Evolutionary conservation across 92 coral and sea anemone genomes (phyloP), one percentile per base, ranked within the genome.

Genomic region (Porites cylindrica): DNA sequence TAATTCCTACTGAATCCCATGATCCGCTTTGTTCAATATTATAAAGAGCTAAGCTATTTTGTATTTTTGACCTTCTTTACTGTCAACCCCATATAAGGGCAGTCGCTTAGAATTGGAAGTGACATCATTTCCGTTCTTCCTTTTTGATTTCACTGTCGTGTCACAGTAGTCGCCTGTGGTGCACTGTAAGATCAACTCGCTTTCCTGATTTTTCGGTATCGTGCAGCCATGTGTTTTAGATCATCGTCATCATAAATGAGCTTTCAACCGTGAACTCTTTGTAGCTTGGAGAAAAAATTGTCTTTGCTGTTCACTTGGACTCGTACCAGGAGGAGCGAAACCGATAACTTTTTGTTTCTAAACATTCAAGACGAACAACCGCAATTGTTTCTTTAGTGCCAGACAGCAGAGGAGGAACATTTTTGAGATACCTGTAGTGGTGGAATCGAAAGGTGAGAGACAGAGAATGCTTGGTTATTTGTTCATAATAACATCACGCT

Each of bases 61-160:
- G 21, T 32, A 58, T 38, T 54, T 60, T 75, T 65, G 56, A 20
- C 51, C 14, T 14, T 56, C 8, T 56, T 21, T 67, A 9, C 67
- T 54, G 65, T 81, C 66, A 24, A 10, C 51, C 61, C 76, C 78
- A 17, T 58, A 70, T 54, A 56, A 53, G 78, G 78, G 53, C 1
- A 32, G 70, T 2, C 59, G 59, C 19, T 71, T 70, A 53, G 9
- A 81, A 56, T n/a, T 13, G 78, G 78, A 71, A 58, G 13, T 82
- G 51, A 13, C 56, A 56, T 69, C 86, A 82, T 82, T 82, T 82
- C 86, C 86, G 86, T 19, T 71, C 43, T 51, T 70, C 51, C 14
- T 65, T 50, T 38, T 51, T 66, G 21, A 54, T 63, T n/a, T 19
- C 72, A 10, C 70, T 32, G 5, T 77, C 8, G 4, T 77, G 69